Evolutionary conservation across 2,888 invertebrate genomes (phyloP).

Genomic region (Erebia epiphron): DNA sequence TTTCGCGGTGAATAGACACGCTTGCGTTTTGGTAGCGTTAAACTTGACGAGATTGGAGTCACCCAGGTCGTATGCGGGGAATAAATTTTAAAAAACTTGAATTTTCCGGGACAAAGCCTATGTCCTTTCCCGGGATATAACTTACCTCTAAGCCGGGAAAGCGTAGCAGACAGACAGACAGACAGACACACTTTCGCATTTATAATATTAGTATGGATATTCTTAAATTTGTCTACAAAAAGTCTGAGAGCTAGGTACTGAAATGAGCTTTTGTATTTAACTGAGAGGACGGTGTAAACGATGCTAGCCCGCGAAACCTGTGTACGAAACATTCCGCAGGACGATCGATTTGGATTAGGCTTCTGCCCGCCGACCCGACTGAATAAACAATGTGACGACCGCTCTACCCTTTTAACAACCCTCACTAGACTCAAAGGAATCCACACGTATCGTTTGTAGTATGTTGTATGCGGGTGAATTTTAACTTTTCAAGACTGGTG

Average conservation of each 20-base stretch:
- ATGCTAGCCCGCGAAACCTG: slow-evolving; percentile 36
- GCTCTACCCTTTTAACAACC: slow-evolving; percentile 78
- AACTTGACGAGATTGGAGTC: too few relatives aligned
- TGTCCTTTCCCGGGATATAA: too few relatives aligned
- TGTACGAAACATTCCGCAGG: slow-evolving; percentile 38
- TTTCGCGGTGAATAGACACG: too few relatives aligned
- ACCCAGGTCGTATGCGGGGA: too few relatives aligned
- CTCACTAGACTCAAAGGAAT: slow-evolving; percentile 46
- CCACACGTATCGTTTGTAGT: slow-evolving; percentile 36
- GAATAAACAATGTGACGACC: slow-evolving; percentile 80
- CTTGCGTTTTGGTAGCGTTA: too few relatives aligned
- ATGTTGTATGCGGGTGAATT: slow-evolving; percentile 29
- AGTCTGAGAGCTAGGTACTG: slow-evolving; percentile 11
- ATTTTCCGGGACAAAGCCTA: too few relatives aligned
- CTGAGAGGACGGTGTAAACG: slow-evolving; percentile 24
- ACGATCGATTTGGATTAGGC: slow-evolving; percentile 75
- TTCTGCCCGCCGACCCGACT: slow-evolving; percentile 64
- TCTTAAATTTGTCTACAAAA: not conserved
- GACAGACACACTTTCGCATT: too few relatives aligned
- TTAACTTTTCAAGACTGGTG: slow-evolving; percentile 17
- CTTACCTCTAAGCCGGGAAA: too few relatives aligned
- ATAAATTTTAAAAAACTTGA: too few relatives aligned
- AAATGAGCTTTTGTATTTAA: too few relatives aligned
- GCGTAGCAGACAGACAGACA: too few relatives aligned
- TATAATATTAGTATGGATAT: too few relatives aligned